A percentile compares a stretch with the other conserved stretches of the same genome.
phyloP scores from a whole-genome alignment of 2,797 vertebrate species.

The Zenarchopterus dispar region DNA sequence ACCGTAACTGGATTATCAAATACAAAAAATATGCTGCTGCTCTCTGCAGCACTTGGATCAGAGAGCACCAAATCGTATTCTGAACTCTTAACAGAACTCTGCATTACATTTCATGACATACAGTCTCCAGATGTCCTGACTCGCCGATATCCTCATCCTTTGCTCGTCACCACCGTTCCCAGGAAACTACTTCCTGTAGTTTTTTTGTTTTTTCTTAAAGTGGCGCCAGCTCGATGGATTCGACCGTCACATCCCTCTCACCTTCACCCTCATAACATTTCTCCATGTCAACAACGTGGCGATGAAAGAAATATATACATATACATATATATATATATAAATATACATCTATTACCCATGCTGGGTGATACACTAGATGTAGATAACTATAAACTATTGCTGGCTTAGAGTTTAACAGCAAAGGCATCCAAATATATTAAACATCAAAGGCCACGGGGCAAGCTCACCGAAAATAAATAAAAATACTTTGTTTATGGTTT shows the following conservation, averaged over 20 bases:
- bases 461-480: conserved; percentile 19
- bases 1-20: conserved; percentile 41
- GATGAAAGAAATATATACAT: conserved; percentile 31
- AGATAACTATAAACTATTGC: conserved; percentile 32
- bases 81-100: conserved; percentile 24
- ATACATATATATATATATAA: conserved; percentile 27
- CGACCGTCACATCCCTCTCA: conserved; percentile 21
- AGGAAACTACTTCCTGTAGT: conserved; percentile 15
- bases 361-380: conserved; percentile 35
- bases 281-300: conserved; percentile 34
- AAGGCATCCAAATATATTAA: conserved; percentile 59
- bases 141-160: conserved; percentile 22
- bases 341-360: conserved; percentile 38
- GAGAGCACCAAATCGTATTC: conserved; percentile 39
- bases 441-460: conserved; percentile 27
- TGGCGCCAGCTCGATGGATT: conserved; percentile 39
- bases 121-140: conserved; percentile 8
- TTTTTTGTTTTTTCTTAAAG: conserved; percentile 12
- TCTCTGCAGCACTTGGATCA: conserved; percentile 37
- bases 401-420: conserved; percentile 48
- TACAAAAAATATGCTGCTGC: conserved; percentile 29
- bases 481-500: conserved; percentile 26
- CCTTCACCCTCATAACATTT: conserved; percentile 46
- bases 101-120: conserved; percentile 12
- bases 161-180: conserved; percentile 25